phyloP scores from a whole-genome alignment of 2,797 vertebrate species.

The Acipenser ruthenus region DNA sequence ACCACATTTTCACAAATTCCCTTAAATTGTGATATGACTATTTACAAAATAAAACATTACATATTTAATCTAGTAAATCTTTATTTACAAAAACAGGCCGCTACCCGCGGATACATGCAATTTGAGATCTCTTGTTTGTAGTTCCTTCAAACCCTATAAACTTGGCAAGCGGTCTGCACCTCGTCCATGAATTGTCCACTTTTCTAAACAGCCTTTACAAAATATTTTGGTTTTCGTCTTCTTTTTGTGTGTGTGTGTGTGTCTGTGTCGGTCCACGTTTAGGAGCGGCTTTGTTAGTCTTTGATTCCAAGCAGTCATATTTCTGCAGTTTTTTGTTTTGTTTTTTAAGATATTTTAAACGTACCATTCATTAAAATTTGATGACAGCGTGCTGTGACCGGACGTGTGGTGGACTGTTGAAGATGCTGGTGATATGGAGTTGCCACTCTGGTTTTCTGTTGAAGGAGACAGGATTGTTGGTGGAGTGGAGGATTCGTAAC shows the following conservation, averaged over 20 bases:
- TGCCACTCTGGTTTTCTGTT: constrained; percentile 93
- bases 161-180: constrained; percentile 65
- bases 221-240: constrained; percentile 20
- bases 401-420: constrained; percentile 92
- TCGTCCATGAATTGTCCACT: constrained; percentile 66
- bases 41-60: constrained; percentile 99
- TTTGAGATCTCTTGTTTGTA: constrained; percentile 65
- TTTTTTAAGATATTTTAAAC: constrained; percentile 75
- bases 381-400: constrained; percentile 95
- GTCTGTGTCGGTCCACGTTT: constrained; percentile 70
- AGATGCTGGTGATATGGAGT: constrained; percentile 92
- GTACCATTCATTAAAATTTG: constrained; percentile 99
- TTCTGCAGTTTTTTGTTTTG: constrained; percentile 57
- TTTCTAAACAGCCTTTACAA: constrained; percentile 19
- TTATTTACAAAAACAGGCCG: constrained; percentile 84
- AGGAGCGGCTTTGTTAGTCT: constrained; percentile 66
- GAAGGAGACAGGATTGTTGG: constrained; percentile 96
- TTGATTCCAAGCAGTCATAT: constrained; percentile 70
- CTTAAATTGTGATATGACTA: constrained; percentile 89
- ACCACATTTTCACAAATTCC: constrained; percentile 89
- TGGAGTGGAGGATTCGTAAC: constrained; percentile 96
- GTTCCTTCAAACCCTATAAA: constrained; percentile 68
- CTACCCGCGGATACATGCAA: constrained; percentile 76
- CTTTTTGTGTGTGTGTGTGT: constrained; percentile 49
- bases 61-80: constrained; percentile 84